A percentile compares a stretch with the other conserved stretches of the same genome.
phyloP scores from a whole-genome alignment of 2,888 invertebrate species.

The Branchipolynoe longqiensis region DNA sequence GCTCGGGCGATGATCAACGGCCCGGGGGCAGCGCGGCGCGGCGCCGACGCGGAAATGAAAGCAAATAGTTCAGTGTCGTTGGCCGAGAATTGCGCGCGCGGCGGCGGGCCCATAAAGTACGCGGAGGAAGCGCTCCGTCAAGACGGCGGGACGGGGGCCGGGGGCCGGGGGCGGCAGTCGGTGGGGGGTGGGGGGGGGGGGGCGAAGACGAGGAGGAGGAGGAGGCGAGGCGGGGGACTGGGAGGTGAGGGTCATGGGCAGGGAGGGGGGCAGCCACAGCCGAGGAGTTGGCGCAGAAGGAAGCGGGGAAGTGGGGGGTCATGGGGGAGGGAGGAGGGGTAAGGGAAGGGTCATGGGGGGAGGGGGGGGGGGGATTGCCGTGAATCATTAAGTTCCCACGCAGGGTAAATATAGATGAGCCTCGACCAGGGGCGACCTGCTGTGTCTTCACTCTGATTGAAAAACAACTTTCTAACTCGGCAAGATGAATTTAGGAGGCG shows the following conservation, averaged over 20 bases:
- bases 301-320: not conserved
- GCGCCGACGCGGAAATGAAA: conserved; percentile 49
- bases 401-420: conserved; percentile 46
- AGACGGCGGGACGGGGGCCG: not conserved
- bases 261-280: not conserved
- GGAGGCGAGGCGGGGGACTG: not conserved
- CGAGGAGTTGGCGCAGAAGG: not conserved
- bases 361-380: not conserved
- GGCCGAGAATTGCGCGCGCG: conserved; percentile 18
- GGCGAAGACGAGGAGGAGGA: not conserved
- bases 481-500: conserved; percentile 6
- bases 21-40: not conserved
- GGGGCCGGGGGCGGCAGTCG: not conserved
- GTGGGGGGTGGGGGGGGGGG: not conserved
- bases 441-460: conserved; percentile 37
- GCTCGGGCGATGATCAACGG: conserved; percentile 28
- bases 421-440: not conserved
- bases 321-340: not conserved
- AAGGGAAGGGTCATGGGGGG: not conserved
- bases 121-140: conserved; percentile 43
- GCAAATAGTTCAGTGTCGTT: conserved; percentile 37
- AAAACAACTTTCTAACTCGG: conserved; percentile 33
- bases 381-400: conserved; percentile 43
- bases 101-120: conserved; percentile 7
- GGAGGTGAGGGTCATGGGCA: not conserved